Percentiles rank a stretch among this genome's conserved stretches.
These are phyloP conservation scores for Lagopus muta DNA, from an alignment of 2,113 vertebrate genomes.

Conservation along the genomic window DNA sequence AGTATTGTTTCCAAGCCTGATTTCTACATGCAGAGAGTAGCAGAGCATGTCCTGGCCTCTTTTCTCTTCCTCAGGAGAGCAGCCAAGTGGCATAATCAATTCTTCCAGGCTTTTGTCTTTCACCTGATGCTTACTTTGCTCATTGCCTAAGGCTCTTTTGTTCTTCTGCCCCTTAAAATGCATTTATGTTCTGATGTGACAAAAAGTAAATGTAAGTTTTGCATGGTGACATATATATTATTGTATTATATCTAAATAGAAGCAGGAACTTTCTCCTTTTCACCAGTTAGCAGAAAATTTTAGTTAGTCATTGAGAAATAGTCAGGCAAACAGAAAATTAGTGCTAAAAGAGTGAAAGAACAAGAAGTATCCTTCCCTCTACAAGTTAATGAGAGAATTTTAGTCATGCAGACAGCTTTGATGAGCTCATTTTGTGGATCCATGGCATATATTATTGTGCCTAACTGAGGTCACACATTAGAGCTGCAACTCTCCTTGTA, in stretches of 20 bases:
- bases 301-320: not conserved
- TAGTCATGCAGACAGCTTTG: slow-evolving; percentile 9
- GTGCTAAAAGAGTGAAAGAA: not conserved
- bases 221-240: not conserved
- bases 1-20: slow-evolving; percentile 66
- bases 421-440: not conserved
- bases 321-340: not conserved
- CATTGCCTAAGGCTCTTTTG: slow-evolving; percentile 23
- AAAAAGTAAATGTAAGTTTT: slow-evolving; percentile 31
- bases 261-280: not conserved
- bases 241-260: not conserved
- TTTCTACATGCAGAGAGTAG: slow-evolving; percentile 72
- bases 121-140: slow-evolving; percentile 73
- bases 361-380: slow-evolving; percentile 1
- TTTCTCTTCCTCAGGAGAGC: slow-evolving; percentile 77
- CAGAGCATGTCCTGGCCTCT: slow-evolving; percentile 74
- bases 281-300: not conserved
- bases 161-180: slow-evolving; percentile 46
- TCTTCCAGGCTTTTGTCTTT: slow-evolving; percentile 76
- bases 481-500: not conserved
- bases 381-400: slow-evolving; percentile 22
- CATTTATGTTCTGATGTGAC: slow-evolving; percentile 33
- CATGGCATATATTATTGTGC: slow-evolving; percentile 15
- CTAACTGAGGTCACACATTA: slow-evolving; percentile 20
- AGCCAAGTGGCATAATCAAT: slow-evolving; percentile 78